Percentiles rank a stretch among this genome's conserved stretches.
These are phyloP conservation scores for Pitangus sulphuratus DNA, from an alignment of 2,797 vertebrate genomes.

Conservation along the genomic window DNA sequence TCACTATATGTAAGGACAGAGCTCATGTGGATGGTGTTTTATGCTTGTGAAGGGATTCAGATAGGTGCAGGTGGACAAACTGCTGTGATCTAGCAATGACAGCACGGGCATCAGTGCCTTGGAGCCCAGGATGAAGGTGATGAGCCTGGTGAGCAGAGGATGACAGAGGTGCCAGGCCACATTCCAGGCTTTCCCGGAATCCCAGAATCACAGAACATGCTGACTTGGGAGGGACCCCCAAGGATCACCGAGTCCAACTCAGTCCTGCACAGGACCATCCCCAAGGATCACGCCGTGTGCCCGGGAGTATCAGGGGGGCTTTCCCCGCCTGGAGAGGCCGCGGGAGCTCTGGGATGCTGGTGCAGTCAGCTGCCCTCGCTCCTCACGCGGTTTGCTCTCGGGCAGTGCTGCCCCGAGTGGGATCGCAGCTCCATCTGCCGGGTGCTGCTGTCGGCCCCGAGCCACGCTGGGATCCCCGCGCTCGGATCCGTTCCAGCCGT, in stretches of 20 bases:
- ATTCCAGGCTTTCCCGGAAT: neutral
- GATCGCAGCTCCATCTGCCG: neutral
- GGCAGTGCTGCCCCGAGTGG: rapidly evolving
- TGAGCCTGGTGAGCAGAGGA: neutral
- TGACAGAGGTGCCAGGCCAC: neutral
- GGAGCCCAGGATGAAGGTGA: rapidly evolving
- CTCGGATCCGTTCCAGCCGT: neutral
- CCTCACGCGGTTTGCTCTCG: too few species aligned
- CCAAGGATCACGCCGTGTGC: neutral
- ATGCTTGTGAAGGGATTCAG: neutral
- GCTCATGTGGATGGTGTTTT: neutral
- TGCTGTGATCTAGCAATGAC: too few species aligned
- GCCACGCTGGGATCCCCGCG: rapidly evolving
- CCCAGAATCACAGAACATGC: neutral
- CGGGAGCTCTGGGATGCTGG: neutral
- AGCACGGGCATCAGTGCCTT: neutral
- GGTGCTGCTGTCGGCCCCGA: neutral
- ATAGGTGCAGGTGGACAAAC: rapidly evolving
- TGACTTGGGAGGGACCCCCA: neutral
- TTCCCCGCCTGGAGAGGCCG: neutral
- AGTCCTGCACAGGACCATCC: neutral
- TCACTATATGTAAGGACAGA: neutral
- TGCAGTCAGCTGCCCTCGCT: neutral
- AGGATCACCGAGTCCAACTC: neutral
- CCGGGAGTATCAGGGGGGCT: neutral